phyloP scores from a whole-genome alignment of 2,888 invertebrate genomes.

The Parelbella ahira region DNA sequence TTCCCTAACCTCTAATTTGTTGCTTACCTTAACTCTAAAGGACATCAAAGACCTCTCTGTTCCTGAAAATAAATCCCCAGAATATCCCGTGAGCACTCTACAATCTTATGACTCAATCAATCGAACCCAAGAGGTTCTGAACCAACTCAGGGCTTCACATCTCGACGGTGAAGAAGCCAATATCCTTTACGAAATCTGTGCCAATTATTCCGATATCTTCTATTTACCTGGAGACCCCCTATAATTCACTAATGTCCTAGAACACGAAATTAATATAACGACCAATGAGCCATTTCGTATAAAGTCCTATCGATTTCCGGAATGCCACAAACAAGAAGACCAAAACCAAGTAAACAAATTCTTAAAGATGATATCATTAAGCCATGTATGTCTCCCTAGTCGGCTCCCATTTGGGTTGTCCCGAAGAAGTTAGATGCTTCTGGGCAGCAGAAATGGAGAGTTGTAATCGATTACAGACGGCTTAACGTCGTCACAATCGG shows the following conservation, averaged over 20 bases:
- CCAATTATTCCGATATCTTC: conserved; percentile 26
- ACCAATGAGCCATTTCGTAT: conserved; percentile 25
- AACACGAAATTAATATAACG: conserved; percentile 29
- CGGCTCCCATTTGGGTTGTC: conserved; percentile 31
- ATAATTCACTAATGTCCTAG: conserved; percentile 22
- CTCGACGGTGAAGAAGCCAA: conserved; percentile 16
- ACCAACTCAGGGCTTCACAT: neutral
- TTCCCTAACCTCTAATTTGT: conserved; percentile 15
- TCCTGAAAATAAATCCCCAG: neutral
- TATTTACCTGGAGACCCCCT: conserved; percentile 26
- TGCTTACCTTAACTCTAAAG: neutral
- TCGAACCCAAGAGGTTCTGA: neutral
- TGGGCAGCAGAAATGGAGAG: conserved; percentile 30
- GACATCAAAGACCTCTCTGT: neutral
- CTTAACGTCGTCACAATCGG: conserved; percentile 33
- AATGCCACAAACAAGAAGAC: conserved; percentile 30
- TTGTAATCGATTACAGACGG: conserved; percentile 31
- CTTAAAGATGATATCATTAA: conserved; percentile 32
- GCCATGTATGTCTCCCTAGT: conserved; percentile 34
- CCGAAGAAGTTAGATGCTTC: conserved; percentile 35
- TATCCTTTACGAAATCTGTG: conserved; percentile 14
- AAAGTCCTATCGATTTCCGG: conserved; percentile 32
- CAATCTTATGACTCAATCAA: neutral
- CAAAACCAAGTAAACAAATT: conserved; percentile 29
- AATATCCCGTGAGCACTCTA: neutral